These are phyloP conservation scores for Enteromius fasciolatus DNA, from an alignment of 2,797 vertebrate genomes.

Conservation along the genomic window DNA sequence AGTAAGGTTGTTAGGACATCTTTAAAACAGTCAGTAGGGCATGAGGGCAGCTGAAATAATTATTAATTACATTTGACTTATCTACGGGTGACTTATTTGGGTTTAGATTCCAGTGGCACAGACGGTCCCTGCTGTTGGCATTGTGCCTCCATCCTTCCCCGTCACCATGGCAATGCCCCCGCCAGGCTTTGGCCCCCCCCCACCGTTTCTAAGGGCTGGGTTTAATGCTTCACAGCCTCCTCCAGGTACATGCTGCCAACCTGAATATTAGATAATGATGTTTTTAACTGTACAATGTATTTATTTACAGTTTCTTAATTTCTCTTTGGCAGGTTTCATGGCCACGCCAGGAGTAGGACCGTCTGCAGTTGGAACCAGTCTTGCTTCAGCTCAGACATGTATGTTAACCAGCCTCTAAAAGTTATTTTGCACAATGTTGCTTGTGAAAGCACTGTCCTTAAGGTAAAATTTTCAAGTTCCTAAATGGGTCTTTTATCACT, in stretches of 20 bases:
- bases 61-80: background rate
- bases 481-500: background rate
- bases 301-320: background rate
- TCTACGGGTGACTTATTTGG: background rate
- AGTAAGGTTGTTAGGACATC: background rate
- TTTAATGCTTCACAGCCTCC: constrained; percentile 96
- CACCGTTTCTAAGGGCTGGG: constrained; percentile 90
- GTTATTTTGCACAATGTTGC: background rate
- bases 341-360: constrained; percentile 85
- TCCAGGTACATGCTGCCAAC: constrained; percentile 81
- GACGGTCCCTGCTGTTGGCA: constrained; percentile 88
- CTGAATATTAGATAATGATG: background rate
- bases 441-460: background rate
- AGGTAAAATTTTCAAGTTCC: background rate
- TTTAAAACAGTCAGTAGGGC: background rate
- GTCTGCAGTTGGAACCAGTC: constrained; percentile 74
- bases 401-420: constrained; percentile 59
- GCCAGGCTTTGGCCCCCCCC: constrained; percentile 91
- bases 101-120: constrained; percentile 92
- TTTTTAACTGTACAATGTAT: background rate
- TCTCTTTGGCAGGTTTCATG: constrained; percentile 80
- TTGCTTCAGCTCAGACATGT: constrained; percentile 75
- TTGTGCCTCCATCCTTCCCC: constrained; percentile 92
- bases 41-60: background rate
- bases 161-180: constrained; percentile 95